Conservation (phyloP, 2,113 vertebrate genomes). For the Thymallus thymallus region DNA sequence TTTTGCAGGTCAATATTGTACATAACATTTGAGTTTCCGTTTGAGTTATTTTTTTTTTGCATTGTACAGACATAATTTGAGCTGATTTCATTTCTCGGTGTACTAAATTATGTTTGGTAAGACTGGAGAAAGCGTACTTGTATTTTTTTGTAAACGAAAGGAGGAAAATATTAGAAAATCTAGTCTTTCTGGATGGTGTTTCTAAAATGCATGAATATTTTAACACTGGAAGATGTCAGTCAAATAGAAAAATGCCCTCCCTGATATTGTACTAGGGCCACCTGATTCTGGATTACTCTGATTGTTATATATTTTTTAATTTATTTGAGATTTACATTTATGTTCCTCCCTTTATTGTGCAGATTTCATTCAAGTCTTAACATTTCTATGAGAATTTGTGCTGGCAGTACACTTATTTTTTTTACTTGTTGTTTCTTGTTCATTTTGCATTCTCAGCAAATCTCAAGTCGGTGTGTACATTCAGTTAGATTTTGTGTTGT, state of each 20-base stretch:
- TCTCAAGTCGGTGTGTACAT: constrained; percentile 73
- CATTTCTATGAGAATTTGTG: constrained; percentile 72
- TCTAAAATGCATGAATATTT: constrained; percentile 90
- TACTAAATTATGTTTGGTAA: constrained; percentile 46
- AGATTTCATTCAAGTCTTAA: constrained; percentile 50
- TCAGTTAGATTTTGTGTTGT: constrained; percentile 77
- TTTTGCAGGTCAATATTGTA: constrained; percentile 85
- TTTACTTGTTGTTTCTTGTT: constrained; percentile 69
- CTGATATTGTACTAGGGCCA: constrained; percentile 68
- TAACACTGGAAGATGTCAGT: constrained; percentile 79
- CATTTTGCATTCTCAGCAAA: constrained; percentile 70
- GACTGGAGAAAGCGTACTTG: constrained; percentile 64
- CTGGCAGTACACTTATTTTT: constrained; percentile 77
- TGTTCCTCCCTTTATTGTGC: constrained; percentile 72
- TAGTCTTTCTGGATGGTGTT: constrained; percentile 82
- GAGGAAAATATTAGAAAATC: constrained; percentile 82
- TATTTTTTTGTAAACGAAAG: constrained; percentile 78
- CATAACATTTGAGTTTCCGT: constrained; percentile 80
- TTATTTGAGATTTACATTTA: constrained; percentile 62
- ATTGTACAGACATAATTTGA: constrained; percentile 75
- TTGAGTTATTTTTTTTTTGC: constrained; percentile 64
- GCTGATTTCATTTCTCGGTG: constrained; percentile 57
- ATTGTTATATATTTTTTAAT: constrained; percentile 72
- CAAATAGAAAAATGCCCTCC: constrained; percentile 71
- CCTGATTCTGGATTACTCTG: constrained; percentile 75